Base-by-base conservation (phyloP, 2,797 vertebrate species). In the Clarias platycephalus region DNA sequence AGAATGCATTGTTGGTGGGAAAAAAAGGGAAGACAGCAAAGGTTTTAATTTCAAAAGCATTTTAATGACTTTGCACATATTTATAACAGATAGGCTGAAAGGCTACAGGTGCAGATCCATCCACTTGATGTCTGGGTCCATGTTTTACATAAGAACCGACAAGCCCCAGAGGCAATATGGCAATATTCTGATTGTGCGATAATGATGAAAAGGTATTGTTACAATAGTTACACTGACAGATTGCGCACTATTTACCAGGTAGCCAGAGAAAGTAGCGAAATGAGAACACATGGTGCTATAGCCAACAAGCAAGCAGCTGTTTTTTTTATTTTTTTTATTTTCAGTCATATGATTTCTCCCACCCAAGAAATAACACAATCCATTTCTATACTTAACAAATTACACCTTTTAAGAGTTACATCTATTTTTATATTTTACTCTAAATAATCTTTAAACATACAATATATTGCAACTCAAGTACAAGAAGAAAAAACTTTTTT, bases 181-280 rank as follows among this genome's bases (percentile, higher is more conserved):
- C 93, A 93, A 92, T 91, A 92, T 79, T 86, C 91, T 95, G 96
- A 96, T 96, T 96, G 96, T 96, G 95, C 95, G 95, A 94, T 94
- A 95, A 82, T 37, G 95, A 97, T 96, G 96, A 94, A 83, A 76
- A 84, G 88, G 88, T 91, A 66, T 87, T 37, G 96, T 96, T 96
- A 97, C 95, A 96, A 96, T 96, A 95, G 93, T 95, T 96, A 97
- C 96, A 96, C 96, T 95, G 95, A 97, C 95, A 93, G 94, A 96
- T 95, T 95, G 96, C 96, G 94, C 95, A 96, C 95, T 96, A 96
- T 95, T 96, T 97, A 97, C 96, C 95, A 96, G 96, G 97, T 91
- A 97, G 96, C 96, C 94, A 86, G 95, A 93, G 93, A 96, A 95
- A 94, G 94, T 95, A 95, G 95, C 95, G 94, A 96, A 88, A 96